Evolutionary conservation across 2,888 invertebrate species (phyloP).

Genomic region (Notodonta dromedarius): DNA sequence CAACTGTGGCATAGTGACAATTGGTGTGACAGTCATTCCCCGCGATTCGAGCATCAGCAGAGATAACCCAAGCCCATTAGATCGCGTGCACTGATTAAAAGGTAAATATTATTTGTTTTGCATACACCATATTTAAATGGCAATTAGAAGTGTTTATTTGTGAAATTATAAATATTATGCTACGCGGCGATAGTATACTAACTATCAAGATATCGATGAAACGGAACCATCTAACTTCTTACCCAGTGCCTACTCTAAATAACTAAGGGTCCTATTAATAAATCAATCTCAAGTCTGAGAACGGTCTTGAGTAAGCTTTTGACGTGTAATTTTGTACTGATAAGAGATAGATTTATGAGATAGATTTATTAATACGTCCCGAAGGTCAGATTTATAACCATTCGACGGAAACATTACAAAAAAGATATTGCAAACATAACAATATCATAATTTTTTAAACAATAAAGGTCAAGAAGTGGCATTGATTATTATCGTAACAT

Average conservation of each 20-base stretch:
- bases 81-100: slow-evolving; percentile 66
- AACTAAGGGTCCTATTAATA: too few relatives aligned
- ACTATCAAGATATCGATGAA: too few relatives aligned
- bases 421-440: too few relatives aligned
- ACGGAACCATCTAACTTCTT: background rate
- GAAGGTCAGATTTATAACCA: too few relatives aligned
- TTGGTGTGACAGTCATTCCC: slow-evolving; percentile 78
- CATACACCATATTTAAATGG: slow-evolving; percentile 6
- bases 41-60: slow-evolving; percentile 75
- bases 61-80: slow-evolving; percentile 66
- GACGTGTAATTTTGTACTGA: too few relatives aligned
- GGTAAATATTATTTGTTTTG: slow-evolving; percentile 75
- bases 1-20: slow-evolving; percentile 83
- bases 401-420: too few relatives aligned
- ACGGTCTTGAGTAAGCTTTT: too few relatives aligned
- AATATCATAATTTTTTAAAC: slow-evolving; percentile 4
- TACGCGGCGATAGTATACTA: background rate
- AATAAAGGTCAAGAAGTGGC: slow-evolving; percentile 29
- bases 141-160: slow-evolving; percentile 7
- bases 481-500: slow-evolving; percentile 47
- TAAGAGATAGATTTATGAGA: too few relatives aligned
- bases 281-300: too few relatives aligned
- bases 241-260: too few relatives aligned
- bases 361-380: too few relatives aligned
- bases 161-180: slow-evolving; percentile 1